A percentile compares a stretch with the other conserved stretches of the same genome.
phyloP scores from a whole-genome alignment of 1,140 invertebrate species.

The Drosophila arawakana region DNA sequence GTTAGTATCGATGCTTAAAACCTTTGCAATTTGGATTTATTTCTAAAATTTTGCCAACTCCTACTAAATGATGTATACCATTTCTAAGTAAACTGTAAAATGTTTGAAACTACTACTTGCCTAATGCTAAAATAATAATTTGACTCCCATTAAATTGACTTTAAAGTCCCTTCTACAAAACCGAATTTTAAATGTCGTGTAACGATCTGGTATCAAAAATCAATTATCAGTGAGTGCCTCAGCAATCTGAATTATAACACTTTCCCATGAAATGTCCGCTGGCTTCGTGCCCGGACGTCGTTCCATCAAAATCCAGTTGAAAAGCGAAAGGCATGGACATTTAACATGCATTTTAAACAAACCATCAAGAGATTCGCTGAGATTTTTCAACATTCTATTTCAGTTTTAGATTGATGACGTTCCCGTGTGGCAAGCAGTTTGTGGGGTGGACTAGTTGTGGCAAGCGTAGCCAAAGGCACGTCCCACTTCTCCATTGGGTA shows the following conservation, averaged over 20 bases:
- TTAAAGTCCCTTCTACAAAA: not conserved
- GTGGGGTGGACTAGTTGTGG: constrained; percentile 52
- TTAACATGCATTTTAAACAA: constrained; percentile 68
- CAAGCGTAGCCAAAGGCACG: constrained; percentile 68
- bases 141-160: not conserved
- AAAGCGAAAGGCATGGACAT: constrained; percentile 66
- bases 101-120: too few relatives aligned
- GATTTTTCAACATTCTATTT: constrained; percentile 62
- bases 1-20: constrained; percentile 4
- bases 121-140: too few relatives aligned
- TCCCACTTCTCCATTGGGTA: constrained; percentile 45
- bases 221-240: constrained; percentile 52
- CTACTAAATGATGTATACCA: too few relatives aligned
- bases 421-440: constrained; percentile 25
- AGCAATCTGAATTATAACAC: constrained; percentile 78
- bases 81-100: too few relatives aligned
- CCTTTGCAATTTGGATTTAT: not conserved
- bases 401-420: constrained; percentile 71
- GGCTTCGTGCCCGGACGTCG: constrained; percentile 31
- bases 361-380: constrained; percentile 21
- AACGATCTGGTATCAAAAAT: constrained; percentile 34
- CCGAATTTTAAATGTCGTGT: not conserved
- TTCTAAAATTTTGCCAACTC: too few relatives aligned
- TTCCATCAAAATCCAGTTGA: constrained; percentile 69
- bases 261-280: constrained; percentile 69